These are phyloP conservation scores for Helarctos malayanus DNA, from an alignment of 2,797 vertebrate genomes.

Conservation along the genomic window DNA sequence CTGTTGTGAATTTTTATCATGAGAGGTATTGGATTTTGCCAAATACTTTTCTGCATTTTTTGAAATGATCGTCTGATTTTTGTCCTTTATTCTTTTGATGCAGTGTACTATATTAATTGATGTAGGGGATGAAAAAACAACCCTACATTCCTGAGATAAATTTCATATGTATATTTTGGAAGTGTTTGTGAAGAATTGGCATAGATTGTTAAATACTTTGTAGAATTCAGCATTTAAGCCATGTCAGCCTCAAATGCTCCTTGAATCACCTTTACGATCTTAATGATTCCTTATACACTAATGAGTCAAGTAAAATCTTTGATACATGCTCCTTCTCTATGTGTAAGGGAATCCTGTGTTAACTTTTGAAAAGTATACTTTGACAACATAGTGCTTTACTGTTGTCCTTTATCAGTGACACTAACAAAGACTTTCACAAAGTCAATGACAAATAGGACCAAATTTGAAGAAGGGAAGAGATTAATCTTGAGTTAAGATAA, in stretches of 20 bases:
- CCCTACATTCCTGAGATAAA: background rate
- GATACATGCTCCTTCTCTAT: background rate
- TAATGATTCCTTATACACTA: background rate
- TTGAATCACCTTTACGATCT: background rate
- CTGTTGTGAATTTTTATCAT: background rate
- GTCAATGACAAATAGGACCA: background rate
- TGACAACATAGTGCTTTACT: background rate
- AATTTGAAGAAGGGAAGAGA: background rate
- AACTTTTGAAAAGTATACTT: background rate
- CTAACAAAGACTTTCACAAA: background rate
- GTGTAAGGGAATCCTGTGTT: background rate
- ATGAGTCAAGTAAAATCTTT: background rate
- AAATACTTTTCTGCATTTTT: background rate
- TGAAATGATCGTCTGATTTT: background rate
- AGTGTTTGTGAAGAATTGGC: background rate
- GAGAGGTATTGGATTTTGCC: background rate
- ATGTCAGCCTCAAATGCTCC: background rate
- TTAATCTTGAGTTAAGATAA: background rate
- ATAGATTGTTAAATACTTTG: background rate
- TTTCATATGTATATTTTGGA: background rate
- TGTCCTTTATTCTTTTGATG: background rate
- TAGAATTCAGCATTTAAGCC: background rate
- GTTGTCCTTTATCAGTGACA: background rate
- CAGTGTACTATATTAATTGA: background rate
- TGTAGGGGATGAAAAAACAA: background rate